Evolutionary conservation across 2,888 invertebrate genomes (phyloP).

Genomic region (Isotomurus palustris): DNA sequence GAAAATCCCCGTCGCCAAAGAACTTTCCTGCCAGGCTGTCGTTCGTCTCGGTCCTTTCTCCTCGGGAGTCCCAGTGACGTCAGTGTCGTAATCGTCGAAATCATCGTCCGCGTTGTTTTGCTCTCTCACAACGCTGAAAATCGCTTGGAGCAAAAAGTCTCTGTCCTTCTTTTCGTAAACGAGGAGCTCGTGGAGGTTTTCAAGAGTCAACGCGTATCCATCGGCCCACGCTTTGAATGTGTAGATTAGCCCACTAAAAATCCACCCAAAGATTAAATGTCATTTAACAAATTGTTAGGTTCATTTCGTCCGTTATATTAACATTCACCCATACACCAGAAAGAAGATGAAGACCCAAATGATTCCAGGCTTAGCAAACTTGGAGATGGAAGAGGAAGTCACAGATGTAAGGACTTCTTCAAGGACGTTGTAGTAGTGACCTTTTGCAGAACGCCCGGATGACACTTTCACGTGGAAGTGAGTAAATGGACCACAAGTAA

Average conservation of each 20-base stretch:
- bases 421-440: slow-evolving; percentile 5
- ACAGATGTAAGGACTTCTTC: neutral
- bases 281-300: no score
- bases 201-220: slow-evolving; percentile 20
- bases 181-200: slow-evolving; percentile 20
- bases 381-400: neutral
- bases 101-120: neutral
- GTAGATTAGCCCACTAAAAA: slow-evolving; percentile 21
- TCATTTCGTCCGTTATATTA: no score
- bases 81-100: neutral
- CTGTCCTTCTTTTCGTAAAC: slow-evolving; percentile 30
- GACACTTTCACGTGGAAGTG: neutral
- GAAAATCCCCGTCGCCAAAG: no score
- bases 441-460: neutral
- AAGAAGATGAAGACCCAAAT: neutral
- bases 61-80: no score
- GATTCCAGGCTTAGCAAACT: neutral
- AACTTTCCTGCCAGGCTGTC: no score
- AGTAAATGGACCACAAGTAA: slow-evolving; percentile 7
- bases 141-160: slow-evolving; percentile 35
- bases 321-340: neutral
- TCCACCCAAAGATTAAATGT: neutral
- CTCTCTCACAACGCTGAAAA: slow-evolving; percentile 29
- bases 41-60: no score
- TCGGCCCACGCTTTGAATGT: slow-evolving; percentile 24